Percentiles rank a stretch among this genome's conserved stretches.
Evolutionary conservation across 53 echinoderm and acorn worm species (phyloP).

Genomic region (Paelopatides confundens): DNA sequence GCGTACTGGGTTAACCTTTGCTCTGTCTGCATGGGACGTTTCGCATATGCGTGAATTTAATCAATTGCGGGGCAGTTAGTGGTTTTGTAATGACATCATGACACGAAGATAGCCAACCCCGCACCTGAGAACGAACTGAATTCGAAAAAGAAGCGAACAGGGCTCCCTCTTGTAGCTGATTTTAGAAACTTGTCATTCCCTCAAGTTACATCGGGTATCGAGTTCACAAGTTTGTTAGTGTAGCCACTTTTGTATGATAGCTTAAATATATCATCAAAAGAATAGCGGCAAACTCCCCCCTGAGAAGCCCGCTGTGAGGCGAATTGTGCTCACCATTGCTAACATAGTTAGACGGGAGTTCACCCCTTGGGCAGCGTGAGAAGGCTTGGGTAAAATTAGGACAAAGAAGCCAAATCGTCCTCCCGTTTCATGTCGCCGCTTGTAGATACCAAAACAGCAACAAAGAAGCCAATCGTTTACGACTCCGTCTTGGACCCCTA

Average conservation of each 20-base stretch:
- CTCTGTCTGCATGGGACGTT: too few relatives aligned
- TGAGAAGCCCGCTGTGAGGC: slow-evolving; percentile 19
- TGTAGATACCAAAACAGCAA: slow-evolving; percentile 37
- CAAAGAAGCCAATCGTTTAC: slow-evolving; percentile 15
- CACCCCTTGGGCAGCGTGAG: slow-evolving; percentile 49
- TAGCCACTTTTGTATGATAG: slow-evolving; percentile 36
- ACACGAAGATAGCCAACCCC: too few relatives aligned
- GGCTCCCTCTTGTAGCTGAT: background rate
- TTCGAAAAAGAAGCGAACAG: background rate
- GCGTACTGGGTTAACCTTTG: too few relatives aligned
- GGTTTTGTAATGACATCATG: too few relatives aligned
- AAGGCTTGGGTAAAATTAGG: slow-evolving; percentile 37
- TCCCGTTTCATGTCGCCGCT: slow-evolving; percentile 36
- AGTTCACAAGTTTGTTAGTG: slow-evolving; percentile 45
- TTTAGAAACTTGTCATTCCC: background rate
- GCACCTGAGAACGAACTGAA: too few relatives aligned
- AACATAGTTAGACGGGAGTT: slow-evolving; percentile 49
- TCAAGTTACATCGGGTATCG: slow-evolving; percentile 9
- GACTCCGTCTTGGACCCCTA: slow-evolving; percentile 25
- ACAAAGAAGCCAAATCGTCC: slow-evolving; percentile 1
- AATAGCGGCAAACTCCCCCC: slow-evolving; percentile 24
- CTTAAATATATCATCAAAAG: slow-evolving; percentile 13
- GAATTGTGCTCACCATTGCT: slow-evolving; percentile 42
- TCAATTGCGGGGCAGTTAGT: too few relatives aligned
- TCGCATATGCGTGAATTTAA: too few relatives aligned